Evolutionary conservation across 2,888 invertebrate species (phyloP), one percentile per base, ranked within the genome.

Genomic region (Eretmocerus hayati): DNA sequence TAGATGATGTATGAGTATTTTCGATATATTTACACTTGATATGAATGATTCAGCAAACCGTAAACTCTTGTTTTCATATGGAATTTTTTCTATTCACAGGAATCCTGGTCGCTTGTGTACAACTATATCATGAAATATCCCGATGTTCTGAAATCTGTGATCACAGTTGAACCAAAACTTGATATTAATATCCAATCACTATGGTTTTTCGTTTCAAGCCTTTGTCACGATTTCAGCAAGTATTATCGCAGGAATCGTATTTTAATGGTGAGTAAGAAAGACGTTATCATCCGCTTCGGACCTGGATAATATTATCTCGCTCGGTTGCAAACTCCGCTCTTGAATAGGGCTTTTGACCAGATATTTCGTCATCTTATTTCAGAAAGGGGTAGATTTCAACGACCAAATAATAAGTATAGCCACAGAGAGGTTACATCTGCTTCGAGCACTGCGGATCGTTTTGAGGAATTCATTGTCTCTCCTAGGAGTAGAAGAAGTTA

Each of bases 61-160:
- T n/a, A n/a, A n/a, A n/a, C n/a, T n/a, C n/a, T n/a, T n/a, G n/a
- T n/a, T n/a, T n/a, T n/a, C n/a, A n/a, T n/a, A n/a, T n/a, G n/a
- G n/a, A n/a, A n/a, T n/a, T n/a, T n/a, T n/a, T n/a, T 50, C 56
- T 59, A 57, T 61, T 75, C 77, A 16, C 66, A 87, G 87, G 85
- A 87, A 59, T 88, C 89, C 74, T 89, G 88, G 89, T 76, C 77
- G 53, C 64, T 89, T 4, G 65, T 87, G 35, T 85, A 78, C 62
- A 82, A 80, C 54, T 85, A 78, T 57, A 72, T 88, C 46, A 66
- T 86, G 41, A 77, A 78, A 16, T 81, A 83, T 62, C 83, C 85
- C 1, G 66, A 74, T n/a, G 59, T 84, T 11, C 62, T 88, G 32
- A 72, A 73, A 15, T 77, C 72, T 42, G 77, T 79, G 45, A 59